These are phyloP conservation scores for Protaetia brevitarsis DNA, from an alignment of 1,140 invertebrate species.

Conservation along the genomic window DNA sequence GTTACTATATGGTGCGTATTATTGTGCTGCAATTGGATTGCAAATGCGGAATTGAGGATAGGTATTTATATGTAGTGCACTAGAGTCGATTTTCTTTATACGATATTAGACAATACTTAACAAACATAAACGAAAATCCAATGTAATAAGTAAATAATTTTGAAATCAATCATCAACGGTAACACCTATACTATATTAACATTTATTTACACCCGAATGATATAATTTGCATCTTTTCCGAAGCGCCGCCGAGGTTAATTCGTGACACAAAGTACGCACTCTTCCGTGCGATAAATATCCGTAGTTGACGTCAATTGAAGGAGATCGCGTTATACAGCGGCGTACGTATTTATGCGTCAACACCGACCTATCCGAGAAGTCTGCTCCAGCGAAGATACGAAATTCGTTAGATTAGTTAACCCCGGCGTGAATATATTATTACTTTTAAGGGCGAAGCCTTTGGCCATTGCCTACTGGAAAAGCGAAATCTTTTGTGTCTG, in stretches of 20 bases:
- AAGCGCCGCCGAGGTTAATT: neutral
- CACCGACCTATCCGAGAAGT: neutral
- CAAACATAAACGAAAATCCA: no score
- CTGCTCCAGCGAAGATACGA: neutral
- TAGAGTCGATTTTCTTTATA: no score
- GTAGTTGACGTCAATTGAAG: conserved; percentile 11
- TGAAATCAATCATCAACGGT: no score
- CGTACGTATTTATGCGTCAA: conserved; percentile 6
- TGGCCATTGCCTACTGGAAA: neutral
- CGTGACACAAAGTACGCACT: conserved; percentile 11
- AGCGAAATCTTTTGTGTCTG: neutral
- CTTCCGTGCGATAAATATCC: conserved; percentile 11
- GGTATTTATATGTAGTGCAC: no score
- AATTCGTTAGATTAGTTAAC: conserved; percentile 15
- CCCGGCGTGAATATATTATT: conserved; percentile 1
- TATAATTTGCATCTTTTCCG: conserved; percentile 15
- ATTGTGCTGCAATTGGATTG: no score
- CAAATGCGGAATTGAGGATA: no score
- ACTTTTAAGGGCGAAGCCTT: neutral
- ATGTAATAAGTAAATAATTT: no score
- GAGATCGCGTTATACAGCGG: conserved; percentile 11
- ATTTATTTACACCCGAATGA: no score
- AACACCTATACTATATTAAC: no score
- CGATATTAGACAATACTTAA: no score
- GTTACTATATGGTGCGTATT: no score